Conservation (phyloP, 2,113 vertebrate genomes). For the Hystrix brachyura region DNA sequence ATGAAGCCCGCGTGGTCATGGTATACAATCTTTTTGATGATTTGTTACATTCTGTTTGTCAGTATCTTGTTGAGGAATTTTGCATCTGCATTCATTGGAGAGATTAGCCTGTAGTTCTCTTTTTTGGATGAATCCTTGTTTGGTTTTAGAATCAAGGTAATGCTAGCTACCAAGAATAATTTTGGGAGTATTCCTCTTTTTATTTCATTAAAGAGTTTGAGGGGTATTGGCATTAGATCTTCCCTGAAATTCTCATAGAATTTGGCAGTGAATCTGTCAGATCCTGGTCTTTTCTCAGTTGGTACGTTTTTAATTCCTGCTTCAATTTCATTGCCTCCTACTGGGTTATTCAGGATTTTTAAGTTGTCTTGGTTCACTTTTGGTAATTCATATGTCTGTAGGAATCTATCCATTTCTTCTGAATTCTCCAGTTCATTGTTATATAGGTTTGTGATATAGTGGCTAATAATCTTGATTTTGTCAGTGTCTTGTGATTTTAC, state of each 20-base stretch:
- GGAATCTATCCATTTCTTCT: not conserved
- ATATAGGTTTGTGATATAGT: not conserved
- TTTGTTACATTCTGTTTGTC: not conserved
- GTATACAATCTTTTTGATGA: not conserved
- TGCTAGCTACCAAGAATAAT: not conserved
- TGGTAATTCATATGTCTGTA: not conserved
- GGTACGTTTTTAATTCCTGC: not conserved
- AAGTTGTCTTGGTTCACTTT: not conserved
- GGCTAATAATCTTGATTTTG: not conserved
- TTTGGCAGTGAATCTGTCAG: not conserved
- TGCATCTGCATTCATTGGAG: not conserved
- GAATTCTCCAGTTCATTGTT: not conserved
- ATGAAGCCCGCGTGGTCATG: not conserved
- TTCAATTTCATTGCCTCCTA: not conserved
- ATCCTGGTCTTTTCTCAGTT: not conserved
- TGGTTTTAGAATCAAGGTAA: not conserved
- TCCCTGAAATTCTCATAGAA: not conserved
- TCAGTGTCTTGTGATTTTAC: not conserved
- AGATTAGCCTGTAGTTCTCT: not conserved
- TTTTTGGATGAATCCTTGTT: not conserved
- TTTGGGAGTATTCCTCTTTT: not conserved
- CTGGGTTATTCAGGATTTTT: not conserved
- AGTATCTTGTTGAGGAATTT: not conserved
- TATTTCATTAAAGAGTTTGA: not conserved
- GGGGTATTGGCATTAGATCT: not conserved